Base-by-base conservation (phyloP, 2,113 vertebrate species). In the Ariopsis seemanni region DNA sequence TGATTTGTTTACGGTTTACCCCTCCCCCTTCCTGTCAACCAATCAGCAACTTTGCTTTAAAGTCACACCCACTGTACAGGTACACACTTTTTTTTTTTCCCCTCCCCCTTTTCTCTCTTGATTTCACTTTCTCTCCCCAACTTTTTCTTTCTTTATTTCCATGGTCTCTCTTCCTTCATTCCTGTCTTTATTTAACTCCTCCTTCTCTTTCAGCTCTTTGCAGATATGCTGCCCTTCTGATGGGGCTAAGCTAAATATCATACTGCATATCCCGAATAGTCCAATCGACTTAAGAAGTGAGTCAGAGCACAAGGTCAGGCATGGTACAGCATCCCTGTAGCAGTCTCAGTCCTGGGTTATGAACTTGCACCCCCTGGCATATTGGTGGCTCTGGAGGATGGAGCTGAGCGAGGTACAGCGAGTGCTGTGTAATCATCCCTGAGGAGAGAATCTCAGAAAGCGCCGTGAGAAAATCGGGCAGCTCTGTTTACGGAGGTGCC, bases 361-460 rank as follows among this genome's bases (percentile, higher is more conserved):
- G 77, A 79, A 27, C 77, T 79, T 18, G 4, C 2, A 30, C 7
- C n/a, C n/a, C 15, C 27, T 79, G 53, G 52, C 53, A 17, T 57
- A 18, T 57, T 57, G 53, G 55, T 34, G 78, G n/a, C 2, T 27
- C 53, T 58, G 53, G 3, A 80, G 78, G 78, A 80, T 12, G 20
- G 17, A 58, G 55, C 53, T 17, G 10, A 15, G 22, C 7, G 0
- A 58, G 53, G 27, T 27, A 80, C 14, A 20, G 78, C 1, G 17
- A 80, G 55, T 58, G 53, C 27, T 20, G 78, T 80, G 53, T 34
- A 34, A 17, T 80, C 55, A 18, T 84, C 27, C 67, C 27, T 20
- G 74, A 10, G 62, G 85, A 65, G 10, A 83, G 72, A 78, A 65
- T 63, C 50, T 62, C 62, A 62, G 60, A 71, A 48, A 18, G 58